Base-by-base conservation (phyloP, 37 sponge, comb jelly and placozoan genomes). In the Halisarca cf. caerulea region DNA sequence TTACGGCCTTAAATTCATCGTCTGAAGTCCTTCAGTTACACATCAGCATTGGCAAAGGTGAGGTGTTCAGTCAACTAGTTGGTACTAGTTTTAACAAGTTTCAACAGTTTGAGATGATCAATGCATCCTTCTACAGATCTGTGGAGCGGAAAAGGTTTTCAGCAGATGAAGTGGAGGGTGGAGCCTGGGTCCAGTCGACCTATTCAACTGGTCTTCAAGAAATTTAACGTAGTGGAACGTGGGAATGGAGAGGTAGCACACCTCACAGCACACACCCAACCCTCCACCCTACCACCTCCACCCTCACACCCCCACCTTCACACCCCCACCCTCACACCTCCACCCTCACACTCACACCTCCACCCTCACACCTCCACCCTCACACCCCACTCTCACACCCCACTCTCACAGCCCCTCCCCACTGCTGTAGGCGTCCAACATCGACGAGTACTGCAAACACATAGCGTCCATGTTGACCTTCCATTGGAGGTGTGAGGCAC, bases 351-450 rank as follows among this genome's bases (percentile, higher is more conserved):
- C 2, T 25, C 84, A 7, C 64, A 28, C 64, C 64, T 61, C 64
- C 64, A 20, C 64, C 9, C 64, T 27, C 20, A 20, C 64, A 9
- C n/a, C 64, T 21, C 64, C 30, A 23, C 64, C 64, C 30, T 7
- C 64, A 23, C n/a, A 23, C 5, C n/a, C 64, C 64, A 7, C 64
- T 21, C 64, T 27, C 64, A 9, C 64, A 23, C 64, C 5, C 64
- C 64, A 23, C 15, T 28, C 77, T 93, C 66, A 55, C 82, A 0
- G 37, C 88, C 32, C 68, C 90, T 55, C 30, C 5, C 64, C 64
- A 62, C n/a, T 28, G 6, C 30, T 62, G 18, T 23, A 62, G 64
- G 25, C 64, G 5, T 62, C 9, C 30, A 28, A 62, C 30, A 28
- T 62, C 4, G 64, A 62, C 18, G 25, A 28, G 6, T 62, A 62